Base-by-base conservation (phyloP, 2,888 invertebrate species). In the Leuctra nigra region DNA sequence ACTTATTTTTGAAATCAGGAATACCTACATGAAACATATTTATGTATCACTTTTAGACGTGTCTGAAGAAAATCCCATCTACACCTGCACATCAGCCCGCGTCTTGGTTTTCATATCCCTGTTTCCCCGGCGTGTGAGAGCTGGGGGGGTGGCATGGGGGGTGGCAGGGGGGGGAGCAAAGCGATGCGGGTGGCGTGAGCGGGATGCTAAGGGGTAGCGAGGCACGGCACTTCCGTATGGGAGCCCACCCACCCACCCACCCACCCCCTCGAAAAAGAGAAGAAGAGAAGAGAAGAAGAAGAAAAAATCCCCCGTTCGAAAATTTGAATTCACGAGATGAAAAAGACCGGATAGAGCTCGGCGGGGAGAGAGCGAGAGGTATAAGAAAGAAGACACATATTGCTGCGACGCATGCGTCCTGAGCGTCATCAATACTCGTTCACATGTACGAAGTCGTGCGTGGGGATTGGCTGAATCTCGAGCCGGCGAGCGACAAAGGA, bases 291-390 rank as follows among this genome's bases (percentile, higher is more conserved):
- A 16, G 36, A 13, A 11, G 41, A 20, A 20, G 16, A 38, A 20
- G 41, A 29, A 29, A 29, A 29, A 29, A 29, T 11, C 29, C 29
- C 29, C 18, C 18, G 14, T 18, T 41, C 11, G 33, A 33, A 50
- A 41, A 50, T 50, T 50, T 50, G 50, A 50, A 50, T 50, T 50
- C 50, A 18, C 50, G 18, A 22, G 50, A 50, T 35, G 50, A 18
- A 22, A 50, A 50, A 48, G 41, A 48, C 25, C 23, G 24, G 47
- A 23, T 23, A 25, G 18, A 29, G 44, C 4, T n/a, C 4, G 23
- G 23, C 20, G n/a, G n/a, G 23, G 44, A 29, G 44, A 44, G 18
- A 6, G 18, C 9, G 18, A 18, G 41, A 18, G 23, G 23, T 13
- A 23, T 11, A 44, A 23, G 23, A 23, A 23, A 23, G 44, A 18